A percentile compares a stretch with the other conserved stretches of the same genome.
phyloP scores from a whole-genome alignment of 1,140 invertebrate genomes.

The Coboldia fuscipes region DNA sequence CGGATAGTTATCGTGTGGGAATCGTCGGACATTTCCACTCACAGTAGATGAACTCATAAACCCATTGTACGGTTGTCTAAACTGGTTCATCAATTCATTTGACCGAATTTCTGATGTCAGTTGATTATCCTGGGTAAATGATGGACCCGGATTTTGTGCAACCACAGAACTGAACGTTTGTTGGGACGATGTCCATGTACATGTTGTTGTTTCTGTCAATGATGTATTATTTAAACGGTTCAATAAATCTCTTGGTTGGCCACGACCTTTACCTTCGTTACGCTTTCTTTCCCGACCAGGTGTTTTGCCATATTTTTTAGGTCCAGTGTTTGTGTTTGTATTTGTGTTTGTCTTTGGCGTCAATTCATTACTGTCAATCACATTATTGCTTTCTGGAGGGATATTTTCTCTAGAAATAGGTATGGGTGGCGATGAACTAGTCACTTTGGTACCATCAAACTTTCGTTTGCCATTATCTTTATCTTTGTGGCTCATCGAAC shows the following conservation, averaged over 20 bases:
- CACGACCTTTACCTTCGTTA: slow-evolving; percentile 7
- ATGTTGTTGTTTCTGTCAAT: slow-evolving; percentile 6
- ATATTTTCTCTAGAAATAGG: no score
- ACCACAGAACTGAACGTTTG: slow-evolving; percentile 35
- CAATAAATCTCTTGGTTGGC: no score
- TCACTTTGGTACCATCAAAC: background rate
- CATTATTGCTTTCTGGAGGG: slow-evolving; percentile 1
- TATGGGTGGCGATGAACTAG: background rate
- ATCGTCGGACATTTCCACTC: no score
- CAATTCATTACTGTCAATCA: background rate
- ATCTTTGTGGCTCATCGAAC: background rate
- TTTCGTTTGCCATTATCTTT: background rate
- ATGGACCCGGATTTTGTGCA: slow-evolving; percentile 24
- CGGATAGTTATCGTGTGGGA: background rate
- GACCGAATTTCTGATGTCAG: no score
- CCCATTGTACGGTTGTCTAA: no score
- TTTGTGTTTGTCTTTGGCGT: background rate
- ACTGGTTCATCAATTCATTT: no score
- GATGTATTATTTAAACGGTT: slow-evolving; percentile 4
- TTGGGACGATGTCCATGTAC: slow-evolving; percentile 25
- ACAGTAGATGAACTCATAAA: no score
- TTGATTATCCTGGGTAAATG: no score
- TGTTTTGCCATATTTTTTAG: slow-evolving; percentile 12
- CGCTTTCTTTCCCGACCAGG: slow-evolving; percentile 19
- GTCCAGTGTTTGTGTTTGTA: background rate